These are phyloP conservation scores for Porites evermanni DNA, from an alignment of 92 coral and sea anemone genomes.

Conservation along the genomic window DNA sequence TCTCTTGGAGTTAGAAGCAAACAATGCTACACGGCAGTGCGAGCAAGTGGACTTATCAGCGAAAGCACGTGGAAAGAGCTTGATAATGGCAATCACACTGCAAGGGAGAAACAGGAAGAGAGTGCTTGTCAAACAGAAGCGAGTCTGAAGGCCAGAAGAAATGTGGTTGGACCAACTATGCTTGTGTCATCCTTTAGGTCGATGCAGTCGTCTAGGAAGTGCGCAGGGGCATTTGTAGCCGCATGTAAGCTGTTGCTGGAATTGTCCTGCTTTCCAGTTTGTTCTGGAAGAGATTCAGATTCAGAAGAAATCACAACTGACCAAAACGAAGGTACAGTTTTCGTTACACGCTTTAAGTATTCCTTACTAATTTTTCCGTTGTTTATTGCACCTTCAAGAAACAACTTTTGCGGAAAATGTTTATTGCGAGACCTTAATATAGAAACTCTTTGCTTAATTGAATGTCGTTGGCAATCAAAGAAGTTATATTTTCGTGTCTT, in stretches of 20 bases:
- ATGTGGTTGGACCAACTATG: constrained; percentile 13
- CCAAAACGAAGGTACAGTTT: constrained; percentile 41
- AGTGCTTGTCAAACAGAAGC: not conserved
- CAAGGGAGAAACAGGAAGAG: not conserved
- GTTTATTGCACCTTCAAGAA: not conserved
- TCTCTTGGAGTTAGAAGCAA: constrained; percentile 2
- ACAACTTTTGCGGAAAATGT: too few species aligned
- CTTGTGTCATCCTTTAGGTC: constrained; percentile 32
- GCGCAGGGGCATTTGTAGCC: constrained; percentile 90
- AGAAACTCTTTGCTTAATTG: too few species aligned
- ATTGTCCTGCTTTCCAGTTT: constrained; percentile 96
- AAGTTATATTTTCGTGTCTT: too few species aligned
- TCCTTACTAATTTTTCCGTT: not conserved
- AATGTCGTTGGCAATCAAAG: too few species aligned
- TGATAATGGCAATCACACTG: not conserved
- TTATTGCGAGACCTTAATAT: too few species aligned
- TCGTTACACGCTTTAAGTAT: not conserved
- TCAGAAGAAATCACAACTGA: constrained; percentile 20
- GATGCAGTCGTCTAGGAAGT: constrained; percentile 40
- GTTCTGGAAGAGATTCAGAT: constrained; percentile 64
- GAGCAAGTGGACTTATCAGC: constrained; percentile 27
- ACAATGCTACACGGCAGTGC: constrained; percentile 44
- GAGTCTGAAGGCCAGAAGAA: constrained; percentile 32
- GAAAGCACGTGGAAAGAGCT: constrained; percentile 27
- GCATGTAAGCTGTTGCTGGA: constrained; percentile 92